Percentiles rank a stretch among this genome's conserved stretches.
Conservation (phyloP, 2,797 vertebrate genomes). For the Carcharodon carcharias region DNA sequence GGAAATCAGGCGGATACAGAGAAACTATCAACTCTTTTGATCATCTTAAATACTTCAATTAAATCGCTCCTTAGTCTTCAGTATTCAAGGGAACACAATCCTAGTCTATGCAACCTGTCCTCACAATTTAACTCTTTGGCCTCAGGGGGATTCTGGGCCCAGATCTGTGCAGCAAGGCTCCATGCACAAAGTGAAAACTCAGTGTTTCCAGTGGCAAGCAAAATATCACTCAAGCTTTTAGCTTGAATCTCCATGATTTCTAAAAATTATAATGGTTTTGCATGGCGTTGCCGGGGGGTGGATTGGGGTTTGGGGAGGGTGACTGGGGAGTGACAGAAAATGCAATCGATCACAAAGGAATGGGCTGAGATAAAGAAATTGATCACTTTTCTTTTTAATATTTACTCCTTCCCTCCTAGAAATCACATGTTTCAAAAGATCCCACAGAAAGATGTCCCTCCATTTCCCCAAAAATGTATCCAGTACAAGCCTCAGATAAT, state of each 20-base stretch:
- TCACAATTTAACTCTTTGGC: too few relatives aligned
- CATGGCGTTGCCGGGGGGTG: too few relatives aligned
- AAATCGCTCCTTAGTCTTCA: too few relatives aligned
- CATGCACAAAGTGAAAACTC: not conserved
- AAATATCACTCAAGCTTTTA: not conserved
- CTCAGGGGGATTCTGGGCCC: not conserved
- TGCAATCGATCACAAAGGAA: not conserved
- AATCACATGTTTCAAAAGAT: too few relatives aligned
- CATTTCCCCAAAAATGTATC: not conserved
- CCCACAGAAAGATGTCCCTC: too few relatives aligned
- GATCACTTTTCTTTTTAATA: not conserved
- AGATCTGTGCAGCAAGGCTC: not conserved
- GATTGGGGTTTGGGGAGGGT: not conserved
- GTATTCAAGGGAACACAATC: too few relatives aligned
- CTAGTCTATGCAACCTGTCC: too few relatives aligned
- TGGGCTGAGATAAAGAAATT: too few relatives aligned
- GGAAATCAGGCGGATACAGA: too few relatives aligned
- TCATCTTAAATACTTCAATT: too few relatives aligned
- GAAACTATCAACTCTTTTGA: too few relatives aligned
- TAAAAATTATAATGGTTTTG: not conserved
- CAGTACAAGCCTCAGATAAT: not conserved
- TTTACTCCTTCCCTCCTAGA: not conserved
- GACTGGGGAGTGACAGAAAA: too few relatives aligned
- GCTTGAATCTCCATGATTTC: not conserved
- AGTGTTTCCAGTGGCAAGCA: not conserved